Evolutionary conservation across 37 sponge, comb jelly and placozoan species (phyloP).

Genomic region (Hexactinellida sp.): DNA sequence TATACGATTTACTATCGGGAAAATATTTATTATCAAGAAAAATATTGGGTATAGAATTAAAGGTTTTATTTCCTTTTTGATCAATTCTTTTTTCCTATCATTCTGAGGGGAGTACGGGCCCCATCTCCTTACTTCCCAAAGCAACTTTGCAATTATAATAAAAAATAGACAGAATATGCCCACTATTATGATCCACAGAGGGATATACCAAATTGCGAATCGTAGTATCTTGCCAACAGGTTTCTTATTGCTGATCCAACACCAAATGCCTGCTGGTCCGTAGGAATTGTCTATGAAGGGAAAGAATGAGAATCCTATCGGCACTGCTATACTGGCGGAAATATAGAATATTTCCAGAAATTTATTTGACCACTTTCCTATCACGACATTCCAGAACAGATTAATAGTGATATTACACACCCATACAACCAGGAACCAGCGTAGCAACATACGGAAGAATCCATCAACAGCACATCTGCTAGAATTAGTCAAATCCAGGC

Average conservation of each 20-base stretch:
- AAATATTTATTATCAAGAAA: background rate
- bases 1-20: background rate
- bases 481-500: background rate
- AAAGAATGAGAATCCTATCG: background rate
- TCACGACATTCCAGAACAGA: background rate
- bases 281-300: background rate
- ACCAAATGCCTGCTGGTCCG: background rate
- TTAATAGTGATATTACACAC: background rate
- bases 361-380: background rate
- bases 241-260: slow-evolving; percentile 2
- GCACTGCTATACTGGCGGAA: background rate
- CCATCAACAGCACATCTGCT: background rate
- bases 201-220: background rate
- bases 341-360: background rate
- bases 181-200: background rate
- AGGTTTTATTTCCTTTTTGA: background rate
- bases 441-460: background rate
- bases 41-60: background rate
- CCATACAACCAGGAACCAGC: background rate
- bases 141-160: background rate
- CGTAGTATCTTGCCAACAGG: background rate
- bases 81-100: background rate
- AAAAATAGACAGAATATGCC: background rate
- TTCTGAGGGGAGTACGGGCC: background rate
- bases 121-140: background rate